Evolutionary conservation across 2,888 invertebrate species (phyloP).

Genomic region (Zele albiditarsus): DNA sequence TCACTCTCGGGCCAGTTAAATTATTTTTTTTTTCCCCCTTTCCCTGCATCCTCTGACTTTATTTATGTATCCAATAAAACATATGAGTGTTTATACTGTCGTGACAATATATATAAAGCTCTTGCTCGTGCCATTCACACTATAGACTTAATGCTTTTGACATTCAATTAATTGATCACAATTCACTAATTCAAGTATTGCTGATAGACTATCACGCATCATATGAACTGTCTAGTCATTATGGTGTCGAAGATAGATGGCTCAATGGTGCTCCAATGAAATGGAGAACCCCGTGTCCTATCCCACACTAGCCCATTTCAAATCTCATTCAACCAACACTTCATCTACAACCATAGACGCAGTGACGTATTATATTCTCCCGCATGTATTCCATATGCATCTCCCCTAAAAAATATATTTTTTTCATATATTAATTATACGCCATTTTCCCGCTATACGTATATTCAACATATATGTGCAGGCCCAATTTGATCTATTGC

Average conservation of each 20-base stretch:
- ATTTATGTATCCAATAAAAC: constrained; percentile 1
- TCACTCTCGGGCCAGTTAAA: constrained; percentile 16
- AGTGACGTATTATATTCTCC: not conserved
- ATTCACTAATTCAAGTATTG: constrained; percentile 11
- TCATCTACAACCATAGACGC: not conserved
- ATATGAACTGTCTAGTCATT: constrained; percentile 63
- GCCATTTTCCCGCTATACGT: no score
- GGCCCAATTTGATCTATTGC: no score
- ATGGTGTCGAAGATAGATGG: constrained; percentile 63
- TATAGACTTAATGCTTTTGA: not conserved
- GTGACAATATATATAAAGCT: not conserved
- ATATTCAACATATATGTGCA: no score
- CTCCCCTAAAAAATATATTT: no score
- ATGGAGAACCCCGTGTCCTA: constrained; percentile 15
- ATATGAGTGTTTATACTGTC: not conserved
- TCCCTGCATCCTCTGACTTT: not conserved
- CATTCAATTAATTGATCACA: constrained; percentile 3
- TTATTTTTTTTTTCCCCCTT: constrained; percentile 27
- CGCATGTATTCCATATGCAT: not conserved
- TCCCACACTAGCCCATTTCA: constrained; percentile 28
- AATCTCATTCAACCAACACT: not conserved
- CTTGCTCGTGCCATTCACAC: not conserved
- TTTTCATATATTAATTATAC: no score
- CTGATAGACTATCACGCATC: constrained; percentile 38
- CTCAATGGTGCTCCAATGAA: constrained; percentile 58